phyloP scores from a whole-genome alignment of 2,888 invertebrate species.

The Cryptophagus acutangulus region DNA sequence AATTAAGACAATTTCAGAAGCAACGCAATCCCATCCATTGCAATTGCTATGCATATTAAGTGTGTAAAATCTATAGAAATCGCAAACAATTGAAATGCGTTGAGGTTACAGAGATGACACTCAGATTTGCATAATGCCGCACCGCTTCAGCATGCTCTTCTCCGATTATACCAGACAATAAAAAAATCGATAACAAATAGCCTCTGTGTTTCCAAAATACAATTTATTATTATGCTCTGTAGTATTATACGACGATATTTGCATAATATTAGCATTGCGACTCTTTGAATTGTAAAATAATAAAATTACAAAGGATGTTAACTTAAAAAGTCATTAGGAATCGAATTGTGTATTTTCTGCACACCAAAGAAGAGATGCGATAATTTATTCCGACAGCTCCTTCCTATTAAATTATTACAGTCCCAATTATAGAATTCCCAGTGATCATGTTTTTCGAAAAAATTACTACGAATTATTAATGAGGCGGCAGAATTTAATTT shows the following conservation, averaged over 20 bases:
- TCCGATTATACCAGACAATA: constrained; percentile 16
- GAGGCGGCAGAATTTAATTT: too few relatives aligned
- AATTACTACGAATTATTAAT: too few relatives aligned
- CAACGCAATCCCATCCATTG: neutral
- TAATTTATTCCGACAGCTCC: too few relatives aligned
- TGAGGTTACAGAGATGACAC: constrained; percentile 16
- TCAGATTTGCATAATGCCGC: constrained; percentile 16
- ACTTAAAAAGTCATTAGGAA: constrained; percentile 1
- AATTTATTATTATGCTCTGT: constrained; percentile 1
- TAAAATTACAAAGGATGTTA: neutral
- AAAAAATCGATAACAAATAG: constrained; percentile 7
- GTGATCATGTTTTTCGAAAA: too few relatives aligned
- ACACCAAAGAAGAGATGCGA: too few relatives aligned
- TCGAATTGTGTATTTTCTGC: too few relatives aligned
- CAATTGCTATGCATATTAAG: constrained; percentile 10
- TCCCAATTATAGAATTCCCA: too few relatives aligned
- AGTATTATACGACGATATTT: too few relatives aligned
- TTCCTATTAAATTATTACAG: too few relatives aligned
- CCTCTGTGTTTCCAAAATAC: constrained; percentile 1
- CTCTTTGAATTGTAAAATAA: neutral
- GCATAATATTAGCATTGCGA: constrained; percentile 1
- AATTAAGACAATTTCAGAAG: constrained; percentile 8
- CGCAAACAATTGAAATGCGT: constrained; percentile 15
- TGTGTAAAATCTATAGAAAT: constrained; percentile 10
- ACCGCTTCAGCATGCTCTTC: too few relatives aligned